Conservation (phyloP, 2,797 vertebrate species). For the Gadopsis marmoratus region DNA sequence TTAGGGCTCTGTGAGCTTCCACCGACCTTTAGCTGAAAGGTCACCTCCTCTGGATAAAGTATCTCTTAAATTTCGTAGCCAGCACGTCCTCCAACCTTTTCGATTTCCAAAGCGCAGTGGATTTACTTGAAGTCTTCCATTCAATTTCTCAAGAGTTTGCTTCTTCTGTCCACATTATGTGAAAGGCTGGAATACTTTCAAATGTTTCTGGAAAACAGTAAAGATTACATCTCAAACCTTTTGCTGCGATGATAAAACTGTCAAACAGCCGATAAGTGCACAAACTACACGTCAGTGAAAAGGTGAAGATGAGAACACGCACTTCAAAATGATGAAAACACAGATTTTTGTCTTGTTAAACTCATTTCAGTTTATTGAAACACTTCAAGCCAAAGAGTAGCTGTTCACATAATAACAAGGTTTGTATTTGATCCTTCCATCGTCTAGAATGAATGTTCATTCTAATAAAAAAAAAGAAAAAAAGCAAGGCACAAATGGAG, state of each 20-base stretch:
- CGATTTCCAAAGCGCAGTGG: not conserved
- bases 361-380: slow-evolving; percentile 67
- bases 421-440: slow-evolving; percentile 54
- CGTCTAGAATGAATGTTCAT: slow-evolving; percentile 1
- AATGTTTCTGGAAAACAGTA: not conserved
- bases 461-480: not conserved
- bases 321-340: slow-evolving; percentile 12
- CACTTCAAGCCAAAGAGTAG: slow-evolving; percentile 37
- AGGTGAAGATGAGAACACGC: not conserved
- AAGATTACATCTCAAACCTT: not conserved
- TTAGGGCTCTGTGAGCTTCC: slow-evolving; percentile 25
- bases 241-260: not conserved
- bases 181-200: not conserved
- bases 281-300: not conserved
- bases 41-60: slow-evolving; percentile 56
- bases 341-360: not conserved
- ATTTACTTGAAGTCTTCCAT: not conserved
- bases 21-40: slow-evolving; percentile 80
- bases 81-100: not conserved
- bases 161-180: not conserved
- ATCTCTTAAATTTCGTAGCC: slow-evolving; percentile 33
- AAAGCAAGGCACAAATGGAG: slow-evolving; percentile 47
- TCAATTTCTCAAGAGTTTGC: not conserved
- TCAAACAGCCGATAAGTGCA: not conserved
- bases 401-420: slow-evolving; percentile 44